phyloP scores from a whole-genome alignment of 2,113 vertebrate genomes.

The Shinisaurus crocodilurus region DNA sequence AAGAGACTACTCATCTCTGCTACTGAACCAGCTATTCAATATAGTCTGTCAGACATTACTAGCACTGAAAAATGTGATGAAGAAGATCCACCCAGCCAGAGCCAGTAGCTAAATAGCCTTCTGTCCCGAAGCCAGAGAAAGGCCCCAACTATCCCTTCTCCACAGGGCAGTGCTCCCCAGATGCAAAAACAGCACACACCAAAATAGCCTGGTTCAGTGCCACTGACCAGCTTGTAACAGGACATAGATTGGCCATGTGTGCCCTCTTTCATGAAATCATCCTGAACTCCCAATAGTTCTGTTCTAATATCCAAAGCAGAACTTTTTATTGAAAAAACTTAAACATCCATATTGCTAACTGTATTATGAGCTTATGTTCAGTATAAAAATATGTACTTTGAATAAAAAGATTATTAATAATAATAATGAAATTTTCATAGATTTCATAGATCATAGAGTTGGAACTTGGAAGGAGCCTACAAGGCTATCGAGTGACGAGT shows the following conservation, averaged over 20 bases:
- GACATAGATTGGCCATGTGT: neutral
- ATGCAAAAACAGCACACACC: neutral
- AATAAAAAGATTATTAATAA: constrained; percentile 59
- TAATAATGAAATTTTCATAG: too few relatives aligned
- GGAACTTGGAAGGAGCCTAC: too few relatives aligned
- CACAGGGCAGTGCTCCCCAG: neutral
- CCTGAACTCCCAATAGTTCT: constrained; percentile 28
- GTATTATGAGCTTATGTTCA: constrained; percentile 27
- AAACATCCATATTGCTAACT: constrained; percentile 21
- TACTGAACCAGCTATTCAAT: constrained; percentile 9
- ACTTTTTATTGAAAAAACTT: constrained; percentile 31
- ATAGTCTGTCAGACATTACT: neutral
- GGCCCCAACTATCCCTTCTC: neutral
- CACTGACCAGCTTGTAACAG: neutral
- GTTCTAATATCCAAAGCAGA: constrained; percentile 14
- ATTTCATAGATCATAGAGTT: too few relatives aligned
- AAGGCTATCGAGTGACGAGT: too few relatives aligned
- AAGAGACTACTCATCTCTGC: constrained; percentile 42
- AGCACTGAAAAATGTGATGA: constrained; percentile 13
- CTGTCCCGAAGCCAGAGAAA: neutral
- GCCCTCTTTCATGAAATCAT: too few relatives aligned
- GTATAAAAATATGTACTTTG: neutral
- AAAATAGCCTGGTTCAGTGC: neutral
- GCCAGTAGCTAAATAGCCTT: neutral
- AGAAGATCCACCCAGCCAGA: neutral